Percentiles rank a stretch among this genome's conserved stretches.
Conservation (phyloP, 2,797 vertebrate species). For the Crenuchus spilurus region DNA sequence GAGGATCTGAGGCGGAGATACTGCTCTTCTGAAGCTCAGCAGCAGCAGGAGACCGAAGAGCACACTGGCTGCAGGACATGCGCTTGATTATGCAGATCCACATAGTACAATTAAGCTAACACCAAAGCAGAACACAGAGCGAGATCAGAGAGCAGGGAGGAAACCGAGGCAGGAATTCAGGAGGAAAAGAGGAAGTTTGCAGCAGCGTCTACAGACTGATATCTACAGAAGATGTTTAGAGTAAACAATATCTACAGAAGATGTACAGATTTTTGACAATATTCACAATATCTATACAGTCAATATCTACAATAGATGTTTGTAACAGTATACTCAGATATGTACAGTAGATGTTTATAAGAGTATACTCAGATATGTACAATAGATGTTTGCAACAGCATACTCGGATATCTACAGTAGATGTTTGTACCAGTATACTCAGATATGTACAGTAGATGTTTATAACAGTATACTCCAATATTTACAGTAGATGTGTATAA, state of each 20-base stretch:
- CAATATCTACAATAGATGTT: not conserved
- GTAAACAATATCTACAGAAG: not conserved
- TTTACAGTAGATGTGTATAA: not conserved
- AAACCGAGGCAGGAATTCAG: not conserved
- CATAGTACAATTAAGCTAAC: constrained; percentile 16
- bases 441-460: not conserved
- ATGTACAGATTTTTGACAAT: not conserved
- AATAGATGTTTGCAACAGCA: not conserved
- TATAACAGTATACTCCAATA: no score
- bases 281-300: not conserved
- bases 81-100: constrained; percentile 9
- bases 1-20: constrained; percentile 37
- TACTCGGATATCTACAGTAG: not conserved
- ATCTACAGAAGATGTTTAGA: not conserved
- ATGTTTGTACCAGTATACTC: not conserved
- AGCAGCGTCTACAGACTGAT: not conserved
- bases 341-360: not conserved
- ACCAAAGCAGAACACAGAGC: constrained; percentile 5
- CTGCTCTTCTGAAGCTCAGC: constrained; percentile 20
- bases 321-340: not conserved
- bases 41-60: not conserved
- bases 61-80: constrained; percentile 18
- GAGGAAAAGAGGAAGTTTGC: not conserved
- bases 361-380: no score
- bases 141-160: not conserved